These are phyloP conservation scores for Hydra vulgaris DNA, from an alignment of 30 jellyfish, hydroid and myxozoan genomes.

Conservation along the genomic window DNA sequence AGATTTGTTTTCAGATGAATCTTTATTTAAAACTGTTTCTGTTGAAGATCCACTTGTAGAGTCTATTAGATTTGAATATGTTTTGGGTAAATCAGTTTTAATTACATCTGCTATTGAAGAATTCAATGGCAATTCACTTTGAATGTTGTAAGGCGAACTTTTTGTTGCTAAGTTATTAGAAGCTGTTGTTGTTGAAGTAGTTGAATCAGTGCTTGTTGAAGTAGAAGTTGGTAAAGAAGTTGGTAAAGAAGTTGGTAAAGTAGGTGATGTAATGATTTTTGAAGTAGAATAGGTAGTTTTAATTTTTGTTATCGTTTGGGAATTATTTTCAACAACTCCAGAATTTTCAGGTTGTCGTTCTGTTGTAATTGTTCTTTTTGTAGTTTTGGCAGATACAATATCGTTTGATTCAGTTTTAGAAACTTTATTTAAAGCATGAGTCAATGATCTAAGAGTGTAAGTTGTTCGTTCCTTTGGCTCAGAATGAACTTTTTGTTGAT, in stretches of 20 bases:
- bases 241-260: too few relatives aligned
- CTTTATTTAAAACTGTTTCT: not conserved
- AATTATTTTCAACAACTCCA: not conserved
- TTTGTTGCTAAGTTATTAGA: not conserved
- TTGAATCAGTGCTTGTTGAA: not conserved
- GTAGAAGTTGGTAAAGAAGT: too few relatives aligned
- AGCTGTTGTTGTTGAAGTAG: conserved; percentile 14
- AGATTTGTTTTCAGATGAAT: not conserved
- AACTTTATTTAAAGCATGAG: not conserved
- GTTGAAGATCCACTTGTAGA: conserved; percentile 6
- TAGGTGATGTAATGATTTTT: too few relatives aligned
- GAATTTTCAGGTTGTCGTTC: not conserved
- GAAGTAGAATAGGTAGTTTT: too few relatives aligned
- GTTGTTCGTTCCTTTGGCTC: not conserved
- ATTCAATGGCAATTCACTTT: not conserved
- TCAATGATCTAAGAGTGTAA: not conserved
- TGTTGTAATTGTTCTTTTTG: not conserved
- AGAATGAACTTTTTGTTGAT: not conserved
- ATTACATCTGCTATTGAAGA: not conserved
- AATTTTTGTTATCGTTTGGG: not conserved
- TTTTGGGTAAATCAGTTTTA: not conserved
- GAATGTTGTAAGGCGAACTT: not conserved
- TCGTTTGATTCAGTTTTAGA: not conserved
- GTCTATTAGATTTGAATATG: not conserved
- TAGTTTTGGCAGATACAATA: not conserved